Evolutionary conservation across 2,888 invertebrate species (phyloP).

Genomic region (Apotomis capreana): DNA sequence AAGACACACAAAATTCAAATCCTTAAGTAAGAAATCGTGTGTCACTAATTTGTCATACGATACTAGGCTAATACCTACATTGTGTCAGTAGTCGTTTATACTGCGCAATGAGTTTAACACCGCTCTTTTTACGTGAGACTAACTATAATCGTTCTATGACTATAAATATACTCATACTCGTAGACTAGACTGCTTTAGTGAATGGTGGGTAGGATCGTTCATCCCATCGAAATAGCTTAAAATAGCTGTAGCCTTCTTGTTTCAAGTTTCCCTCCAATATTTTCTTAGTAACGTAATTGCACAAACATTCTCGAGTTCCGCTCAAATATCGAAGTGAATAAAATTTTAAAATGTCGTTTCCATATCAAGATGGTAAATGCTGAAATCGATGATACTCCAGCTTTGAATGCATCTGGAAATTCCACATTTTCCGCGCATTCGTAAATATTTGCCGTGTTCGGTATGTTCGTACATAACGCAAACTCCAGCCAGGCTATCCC

Average conservation of each 20-base stretch:
- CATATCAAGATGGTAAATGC: slow-evolving; percentile 35
- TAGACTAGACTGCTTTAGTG: too few species aligned
- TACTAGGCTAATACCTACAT: too few species aligned
- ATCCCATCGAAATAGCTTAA: too few species aligned
- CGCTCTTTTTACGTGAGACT: too few species aligned
- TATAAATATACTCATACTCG: too few species aligned
- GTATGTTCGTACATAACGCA: slow-evolving; percentile 5
- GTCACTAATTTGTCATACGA: too few species aligned
- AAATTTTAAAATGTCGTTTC: slow-evolving; percentile 34
- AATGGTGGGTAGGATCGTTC: too few species aligned
- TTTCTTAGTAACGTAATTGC: background rate
- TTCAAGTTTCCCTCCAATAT: background rate
- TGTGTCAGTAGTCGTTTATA: too few species aligned
- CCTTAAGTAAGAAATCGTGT: too few species aligned
- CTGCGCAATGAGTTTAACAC: too few species aligned
- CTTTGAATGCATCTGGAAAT: slow-evolving; percentile 7
- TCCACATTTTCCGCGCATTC: background rate
- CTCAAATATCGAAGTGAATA: slow-evolving; percentile 21
- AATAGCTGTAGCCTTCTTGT: background rate
- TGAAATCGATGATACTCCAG: slow-evolving; percentile 31
- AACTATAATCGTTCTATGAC: too few species aligned
- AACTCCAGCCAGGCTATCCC: slow-evolving; percentile 1
- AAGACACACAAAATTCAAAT: too few species aligned
- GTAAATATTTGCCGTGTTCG: slow-evolving; percentile 20
- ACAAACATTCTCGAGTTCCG: background rate